Evolutionary conservation across 2,888 invertebrate genomes (phyloP), one percentile per base, ranked within the genome.

Genomic region (Leptodirus hochenwartii): DNA sequence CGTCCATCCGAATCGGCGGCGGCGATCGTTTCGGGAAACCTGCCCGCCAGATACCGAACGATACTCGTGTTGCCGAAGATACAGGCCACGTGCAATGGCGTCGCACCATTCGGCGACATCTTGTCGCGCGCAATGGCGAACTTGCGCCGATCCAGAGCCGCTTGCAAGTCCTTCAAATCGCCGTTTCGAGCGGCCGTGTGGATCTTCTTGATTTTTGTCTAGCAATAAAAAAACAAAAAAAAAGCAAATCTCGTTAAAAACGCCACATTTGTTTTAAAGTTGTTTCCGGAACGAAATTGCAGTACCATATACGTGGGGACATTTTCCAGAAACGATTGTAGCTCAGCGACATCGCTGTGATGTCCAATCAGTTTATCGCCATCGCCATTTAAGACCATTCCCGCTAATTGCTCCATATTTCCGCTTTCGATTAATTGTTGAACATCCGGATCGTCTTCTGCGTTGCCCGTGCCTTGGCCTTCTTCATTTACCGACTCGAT

Each of bases 131-230:
- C 88, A 35, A 85, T 71, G 2, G 87, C 88, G 50, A 91, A 81
- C 65, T 87, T 85, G 47, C 88, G 74, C 40, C 90, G 61, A 55
- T 91, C 84, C 44, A 88, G 54, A 2, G 85, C 75, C 41, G 80
- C 71, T 54, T 87, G 87, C 31, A 91, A 61, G 42, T 85, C 80
- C 42, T 79, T 61, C 38, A 91, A 62, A 46, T 77, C 80, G 4
- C 91, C 91, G 41, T 79, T 75, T 43, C 73, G 69, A 12, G 88
- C 79, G 17, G 88, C 84, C 42, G 74, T 58, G 50, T 91, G 91
- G 15, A 91, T 85, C 35, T 77, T 69, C 38, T 79, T 76, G 40
- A 91, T 90, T 67, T 91, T 90, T 42, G 73, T 70, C 88, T 90
- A 44, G 11, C 53, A 47, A 32, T 17, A 37, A 17, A 20, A 20